These are phyloP conservation scores for Drosophila lacteicornis DNA, from an alignment of 1,140 invertebrate species.

Conservation along the genomic window DNA sequence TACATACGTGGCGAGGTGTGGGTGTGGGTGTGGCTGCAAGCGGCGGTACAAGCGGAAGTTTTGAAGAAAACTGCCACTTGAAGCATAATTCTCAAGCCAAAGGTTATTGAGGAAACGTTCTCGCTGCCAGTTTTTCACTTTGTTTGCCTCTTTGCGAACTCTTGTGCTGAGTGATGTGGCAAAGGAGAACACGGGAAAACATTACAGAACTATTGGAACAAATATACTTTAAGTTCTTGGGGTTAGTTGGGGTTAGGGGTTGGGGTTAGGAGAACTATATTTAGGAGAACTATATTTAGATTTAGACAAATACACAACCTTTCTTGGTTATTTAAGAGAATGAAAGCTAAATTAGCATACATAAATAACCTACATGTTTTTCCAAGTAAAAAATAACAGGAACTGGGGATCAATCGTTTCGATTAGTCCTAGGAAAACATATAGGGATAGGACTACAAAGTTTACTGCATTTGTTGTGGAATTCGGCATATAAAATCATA, in stretches of 20 bases:
- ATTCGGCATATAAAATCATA: not conserved
- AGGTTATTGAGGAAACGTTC: constrained; percentile 65
- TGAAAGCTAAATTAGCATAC: not conserved
- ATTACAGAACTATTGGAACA: not conserved
- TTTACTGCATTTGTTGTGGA: not conserved
- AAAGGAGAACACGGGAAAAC: not conserved
- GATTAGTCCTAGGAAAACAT: no score
- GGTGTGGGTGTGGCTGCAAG: constrained; percentile 24
- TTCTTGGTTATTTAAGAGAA: not conserved
- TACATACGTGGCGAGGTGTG: constrained; percentile 4
- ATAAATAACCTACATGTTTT: no score
- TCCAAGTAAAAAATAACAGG: not conserved
- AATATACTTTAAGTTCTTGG: not conserved
- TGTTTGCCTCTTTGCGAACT: constrained; percentile 33
- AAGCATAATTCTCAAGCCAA: constrained; percentile 62
- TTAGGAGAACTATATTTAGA: not conserved
- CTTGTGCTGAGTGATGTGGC: constrained; percentile 24
- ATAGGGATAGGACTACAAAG: not conserved
- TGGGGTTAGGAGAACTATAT: not conserved
- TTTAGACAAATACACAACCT: not conserved
- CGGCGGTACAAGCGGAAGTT: constrained; percentile 45
- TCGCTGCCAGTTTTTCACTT: constrained; percentile 28
- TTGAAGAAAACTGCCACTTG: constrained; percentile 59
- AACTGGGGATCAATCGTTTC: not conserved
- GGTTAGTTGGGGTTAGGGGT: no score